Evolutionary conservation across 1,140 invertebrate genomes (phyloP), one percentile per base, ranked within the genome.

Genomic region (Macrotrachela quadricornifera): DNA sequence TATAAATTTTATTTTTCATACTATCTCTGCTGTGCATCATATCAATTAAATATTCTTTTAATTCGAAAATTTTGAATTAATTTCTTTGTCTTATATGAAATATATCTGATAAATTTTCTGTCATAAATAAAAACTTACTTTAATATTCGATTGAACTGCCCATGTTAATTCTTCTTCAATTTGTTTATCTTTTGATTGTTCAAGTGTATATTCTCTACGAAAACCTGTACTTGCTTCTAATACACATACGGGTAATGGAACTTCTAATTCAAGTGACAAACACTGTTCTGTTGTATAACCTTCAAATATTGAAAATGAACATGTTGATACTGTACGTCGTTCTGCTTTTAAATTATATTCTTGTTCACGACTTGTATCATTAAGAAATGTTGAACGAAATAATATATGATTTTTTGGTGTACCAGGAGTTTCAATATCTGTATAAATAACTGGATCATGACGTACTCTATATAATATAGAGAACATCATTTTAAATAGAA

Each of bases 261-360:
- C 41, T 54, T 49, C 53, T 8, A 54, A 21, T 17, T 46, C 48
- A 21, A 54, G 6, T 15, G 48, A 46, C 6, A 13, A 40, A n/a
- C 14, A 47, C 6, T 36, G 21, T 30, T 54, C 53, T 10, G n/a
- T 39, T 18, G 48, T 15, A 38, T 43, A 54, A 17, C 53, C 53
- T 18, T 71, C 67, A n/a, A 60, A 63, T 17, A 72, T 59, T 13
- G 57, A 56, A 6, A 72, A 64, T 1, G 64, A 65, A 56, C 67
- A 68, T 6, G 67, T 61, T n/a, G 64, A 70, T 18, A 61, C 59
- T 10, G 70, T 74, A 18, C 67, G 66, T 42, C 72, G 53, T 52
- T 73, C 70, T 12, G 73, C 72, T 56, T 69, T 67, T 56, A 74
- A 68, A 8, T 69, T 69, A 60, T 74, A 73, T 30, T 71, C 68